phyloP scores from a whole-genome alignment of 2,113 vertebrate genomes.

The Carassius carassius region DNA sequence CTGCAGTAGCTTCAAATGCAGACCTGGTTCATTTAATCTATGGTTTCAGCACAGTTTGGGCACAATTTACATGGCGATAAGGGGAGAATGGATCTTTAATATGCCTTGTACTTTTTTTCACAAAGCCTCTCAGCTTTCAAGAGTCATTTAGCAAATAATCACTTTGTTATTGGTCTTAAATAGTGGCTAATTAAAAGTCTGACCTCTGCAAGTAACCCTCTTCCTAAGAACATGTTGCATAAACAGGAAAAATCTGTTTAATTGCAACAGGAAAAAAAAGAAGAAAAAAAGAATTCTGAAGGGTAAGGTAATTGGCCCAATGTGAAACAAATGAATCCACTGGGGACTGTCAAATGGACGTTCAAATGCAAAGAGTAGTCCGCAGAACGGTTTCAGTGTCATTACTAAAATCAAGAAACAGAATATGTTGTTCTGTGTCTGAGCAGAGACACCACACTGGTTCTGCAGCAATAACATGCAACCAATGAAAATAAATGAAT shows the following conservation, averaged over 20 bases:
- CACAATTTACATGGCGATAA: conserved; percentile 44
- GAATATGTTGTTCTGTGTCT: conserved; percentile 88
- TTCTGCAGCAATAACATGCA: conserved; percentile 76
- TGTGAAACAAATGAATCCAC: conserved; percentile 92
- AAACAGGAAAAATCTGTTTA: conserved; percentile 97
- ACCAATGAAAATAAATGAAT: conserved; percentile 73
- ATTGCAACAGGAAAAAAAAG: conserved; percentile 78
- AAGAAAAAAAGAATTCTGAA: conserved; percentile 57
- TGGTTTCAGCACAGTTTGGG: conserved; percentile 46
- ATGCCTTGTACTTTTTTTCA: conserved; percentile 37
- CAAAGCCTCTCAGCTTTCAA: conserved; percentile 62
- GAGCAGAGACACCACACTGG: conserved; percentile 77
- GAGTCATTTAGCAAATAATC: conserved; percentile 87
- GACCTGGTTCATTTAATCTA: conserved; percentile 55
- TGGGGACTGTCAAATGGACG: conserved; percentile 91
- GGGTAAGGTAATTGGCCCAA: conserved; percentile 87
- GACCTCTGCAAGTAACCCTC: conserved; percentile 84
- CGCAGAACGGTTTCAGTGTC: conserved; percentile 80
- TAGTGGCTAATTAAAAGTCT: conserved; percentile 90
- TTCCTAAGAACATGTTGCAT: conserved; percentile 90
- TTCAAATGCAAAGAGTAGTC: conserved; percentile 95
- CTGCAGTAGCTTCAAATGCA: conserved; percentile 64
- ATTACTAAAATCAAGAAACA: conserved; percentile 91
- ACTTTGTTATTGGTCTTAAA: conserved; percentile 93
- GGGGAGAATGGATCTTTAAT: conserved; percentile 46